Percentiles rank a stretch among this genome's conserved stretches.
These are phyloP conservation scores for Aquatica leii DNA, from an alignment of 2,888 invertebrate species.

Conservation along the genomic window DNA sequence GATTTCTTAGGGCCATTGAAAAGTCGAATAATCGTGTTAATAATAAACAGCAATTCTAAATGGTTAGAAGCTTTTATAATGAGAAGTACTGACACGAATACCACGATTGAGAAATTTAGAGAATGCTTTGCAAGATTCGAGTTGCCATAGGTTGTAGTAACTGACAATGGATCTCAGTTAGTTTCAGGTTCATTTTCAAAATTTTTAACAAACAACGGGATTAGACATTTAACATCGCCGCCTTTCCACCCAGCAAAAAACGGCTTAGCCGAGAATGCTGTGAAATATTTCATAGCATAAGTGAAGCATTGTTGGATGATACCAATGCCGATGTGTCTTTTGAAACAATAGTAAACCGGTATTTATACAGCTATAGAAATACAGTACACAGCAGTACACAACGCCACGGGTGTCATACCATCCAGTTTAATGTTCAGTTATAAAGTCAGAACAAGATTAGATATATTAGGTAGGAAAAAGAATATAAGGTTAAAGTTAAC, in stretches of 20 bases:
- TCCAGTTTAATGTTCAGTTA: background rate
- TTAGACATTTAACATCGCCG: constrained; percentile 32
- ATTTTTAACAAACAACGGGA: constrained; percentile 40
- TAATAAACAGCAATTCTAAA: constrained; percentile 57
- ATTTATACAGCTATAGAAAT: too few species aligned
- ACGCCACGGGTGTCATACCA: background rate
- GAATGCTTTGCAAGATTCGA: constrained; percentile 46
- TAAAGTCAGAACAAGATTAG: too few species aligned
- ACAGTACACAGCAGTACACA: background rate
- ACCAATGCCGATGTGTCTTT: constrained; percentile 2
- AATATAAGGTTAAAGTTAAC: background rate
- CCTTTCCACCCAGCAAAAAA: constrained; percentile 20
- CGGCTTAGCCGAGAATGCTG: constrained; percentile 19
- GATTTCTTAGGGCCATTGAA: constrained; percentile 58
- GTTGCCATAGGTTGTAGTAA: constrained; percentile 40
- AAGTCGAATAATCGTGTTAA: constrained; percentile 47
- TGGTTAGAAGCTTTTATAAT: constrained; percentile 55
- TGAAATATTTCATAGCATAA: constrained; percentile 18
- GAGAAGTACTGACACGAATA: constrained; percentile 21
- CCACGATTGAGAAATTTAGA: constrained; percentile 22
- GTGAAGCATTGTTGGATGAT: constrained; percentile 9
- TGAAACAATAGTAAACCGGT: too few species aligned
- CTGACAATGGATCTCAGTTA: constrained; percentile 46
- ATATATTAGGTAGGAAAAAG: background rate
- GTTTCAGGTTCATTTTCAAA: constrained; percentile 39